Base-by-base conservation (phyloP, 2,113 vertebrate genomes). In the Cebidichthys violaceus region DNA sequence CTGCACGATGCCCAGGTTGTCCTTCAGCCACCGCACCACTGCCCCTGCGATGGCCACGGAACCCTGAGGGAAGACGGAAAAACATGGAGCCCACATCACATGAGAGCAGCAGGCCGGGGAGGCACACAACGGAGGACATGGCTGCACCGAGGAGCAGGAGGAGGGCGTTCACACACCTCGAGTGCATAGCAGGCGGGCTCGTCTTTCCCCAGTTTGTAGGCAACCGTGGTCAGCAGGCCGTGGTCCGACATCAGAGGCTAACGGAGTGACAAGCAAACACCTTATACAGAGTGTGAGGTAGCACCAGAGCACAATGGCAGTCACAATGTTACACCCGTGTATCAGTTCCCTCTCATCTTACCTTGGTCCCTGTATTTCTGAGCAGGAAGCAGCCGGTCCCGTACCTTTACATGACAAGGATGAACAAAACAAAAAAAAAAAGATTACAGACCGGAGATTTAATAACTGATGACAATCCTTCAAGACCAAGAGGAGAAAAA, bases 381-480 rank as follows among this genome's bases (percentile, higher is more conserved):
- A 99, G 95, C 88, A 99, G 93, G 93, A 99, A 99, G 90, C 98
- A 99, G 10, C 98, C 98, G 22, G 98, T 99, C 75, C 98, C 98
- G 2, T 99, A 99, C 86, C 98, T 99, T 87, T 4, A 86, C 3
- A 68, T 1, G 8, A 60, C 18, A 37, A 29, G 8, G 47, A 31
- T 2, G 17, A 9, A 33, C n/a, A n/a, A n/a, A n/a, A n/a, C n/a
- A n/a, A 33, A 33, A 33, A 33, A 10, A 43, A 13, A 29, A 47
- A n/a, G 14, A 15, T 20, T 5, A 67, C 45, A 67, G 35, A 55
- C 9, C 2, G 6, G 1, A 1, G 17, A 67, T 6, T 31, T 2
- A 17, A 24, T 11, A 1, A 22, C 4, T 29, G 27, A 45, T 61
- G 17, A 31, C 37, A 31, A 31, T 43, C n/a, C 4, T 22, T 14